phyloP scores from a whole-genome alignment of 2,113 vertebrate species.

The Regulus satrapa region DNA sequence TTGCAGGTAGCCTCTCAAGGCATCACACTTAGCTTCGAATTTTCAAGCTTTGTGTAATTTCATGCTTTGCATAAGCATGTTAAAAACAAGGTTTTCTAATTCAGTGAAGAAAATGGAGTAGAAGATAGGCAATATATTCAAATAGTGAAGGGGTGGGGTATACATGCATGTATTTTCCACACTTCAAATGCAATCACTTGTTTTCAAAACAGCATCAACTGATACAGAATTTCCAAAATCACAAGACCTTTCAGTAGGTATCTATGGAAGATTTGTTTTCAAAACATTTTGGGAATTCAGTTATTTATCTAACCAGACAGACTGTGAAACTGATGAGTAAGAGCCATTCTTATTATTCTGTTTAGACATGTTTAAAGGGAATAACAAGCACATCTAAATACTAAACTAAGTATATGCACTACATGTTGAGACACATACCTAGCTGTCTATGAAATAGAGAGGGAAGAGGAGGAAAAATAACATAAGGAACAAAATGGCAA shows the following conservation, averaged over 20 bases:
- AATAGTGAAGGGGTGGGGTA: not conserved
- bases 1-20: too few relatives aligned
- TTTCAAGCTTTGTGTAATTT: too few relatives aligned
- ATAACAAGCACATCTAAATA: not conserved
- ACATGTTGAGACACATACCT: not conserved
- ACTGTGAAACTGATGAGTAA: not conserved
- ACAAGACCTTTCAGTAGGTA: not conserved
- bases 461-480: not conserved
- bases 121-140: not conserved
- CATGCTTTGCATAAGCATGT: not conserved
- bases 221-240: not conserved
- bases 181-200: not conserved
- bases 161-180: not conserved
- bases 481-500: not conserved
- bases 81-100: not conserved
- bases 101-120: not conserved
- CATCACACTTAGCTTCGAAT: not conserved
- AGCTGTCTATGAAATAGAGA: not conserved
- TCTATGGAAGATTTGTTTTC: not conserved
- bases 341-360: not conserved
- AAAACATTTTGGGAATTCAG: not conserved
- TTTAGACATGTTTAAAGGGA: not conserved
- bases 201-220: not conserved
- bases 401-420: not conserved
- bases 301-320: not conserved